Evolutionary conservation across 2,113 vertebrate genomes (phyloP).

Genomic region (Laticauda colubrina): DNA sequence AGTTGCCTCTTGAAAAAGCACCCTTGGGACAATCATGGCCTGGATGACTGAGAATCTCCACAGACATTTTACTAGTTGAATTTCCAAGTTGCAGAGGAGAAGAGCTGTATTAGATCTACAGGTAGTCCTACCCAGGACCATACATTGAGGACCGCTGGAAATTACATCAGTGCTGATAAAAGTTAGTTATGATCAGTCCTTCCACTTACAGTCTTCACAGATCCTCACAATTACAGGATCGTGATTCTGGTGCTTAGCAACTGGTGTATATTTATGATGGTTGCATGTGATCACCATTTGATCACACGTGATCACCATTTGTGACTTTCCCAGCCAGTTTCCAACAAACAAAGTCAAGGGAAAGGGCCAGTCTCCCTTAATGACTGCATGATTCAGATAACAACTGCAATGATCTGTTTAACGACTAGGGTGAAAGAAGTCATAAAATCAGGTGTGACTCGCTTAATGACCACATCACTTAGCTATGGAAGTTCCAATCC

Average conservation of each 20-base stretch:
- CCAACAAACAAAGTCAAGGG: neutral
- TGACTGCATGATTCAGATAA: neutral
- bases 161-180: neutral
- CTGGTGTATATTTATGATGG: no score
- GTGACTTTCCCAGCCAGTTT: no score
- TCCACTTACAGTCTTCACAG: neutral
- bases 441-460: neutral
- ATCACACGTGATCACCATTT: neutral
- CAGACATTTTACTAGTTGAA: no score
- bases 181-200: neutral
- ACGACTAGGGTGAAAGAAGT: neutral
- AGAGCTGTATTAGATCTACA: no score
- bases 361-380: neutral
- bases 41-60: no score
- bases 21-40: no score
- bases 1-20: no score
- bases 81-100: neutral
- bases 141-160: no score
- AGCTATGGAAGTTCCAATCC: neutral
- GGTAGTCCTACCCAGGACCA: no score
- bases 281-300: no score
- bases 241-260: neutral
- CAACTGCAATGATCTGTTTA: neutral
- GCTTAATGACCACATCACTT: neutral
- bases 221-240: neutral